Evolutionary conservation across 2,113 vertebrate genomes (phyloP).

Genomic region (Elanus axillaris): DNA sequence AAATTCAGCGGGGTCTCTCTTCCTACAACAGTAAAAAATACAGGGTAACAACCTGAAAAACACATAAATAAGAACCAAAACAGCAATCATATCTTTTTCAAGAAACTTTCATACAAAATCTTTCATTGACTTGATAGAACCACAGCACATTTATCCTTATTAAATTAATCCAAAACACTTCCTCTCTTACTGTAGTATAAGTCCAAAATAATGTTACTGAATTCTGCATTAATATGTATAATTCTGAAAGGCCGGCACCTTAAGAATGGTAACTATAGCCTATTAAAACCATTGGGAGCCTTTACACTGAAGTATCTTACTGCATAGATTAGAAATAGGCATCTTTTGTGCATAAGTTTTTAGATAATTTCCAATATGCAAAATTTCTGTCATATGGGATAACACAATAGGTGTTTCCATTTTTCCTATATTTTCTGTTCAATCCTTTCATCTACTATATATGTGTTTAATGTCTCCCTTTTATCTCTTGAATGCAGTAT

Average conservation of each 20-base stretch:
- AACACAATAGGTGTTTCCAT: neutral
- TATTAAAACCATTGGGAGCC: neutral
- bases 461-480: neutral
- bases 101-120: neutral
- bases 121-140: neutral
- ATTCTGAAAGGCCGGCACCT: neutral
- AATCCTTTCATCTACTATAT: neutral
- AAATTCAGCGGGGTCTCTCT: neutral
- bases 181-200: neutral
- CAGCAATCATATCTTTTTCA: neutral
- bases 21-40: neutral
- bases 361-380: neutral
- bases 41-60: neutral
- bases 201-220: neutral
- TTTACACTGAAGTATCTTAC: neutral
- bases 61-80: neutral
- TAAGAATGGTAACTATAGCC: neutral
- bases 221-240: neutral
- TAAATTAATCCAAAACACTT: neutral
- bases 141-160: neutral
- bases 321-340: neutral
- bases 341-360: neutral
- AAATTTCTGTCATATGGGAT: neutral
- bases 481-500: neutral
- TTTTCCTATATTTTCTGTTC: neutral